These are phyloP conservation scores for Zootermopsis nevadensis DNA, from an alignment of 2,888 invertebrate genomes.

Conservation along the genomic window DNA sequence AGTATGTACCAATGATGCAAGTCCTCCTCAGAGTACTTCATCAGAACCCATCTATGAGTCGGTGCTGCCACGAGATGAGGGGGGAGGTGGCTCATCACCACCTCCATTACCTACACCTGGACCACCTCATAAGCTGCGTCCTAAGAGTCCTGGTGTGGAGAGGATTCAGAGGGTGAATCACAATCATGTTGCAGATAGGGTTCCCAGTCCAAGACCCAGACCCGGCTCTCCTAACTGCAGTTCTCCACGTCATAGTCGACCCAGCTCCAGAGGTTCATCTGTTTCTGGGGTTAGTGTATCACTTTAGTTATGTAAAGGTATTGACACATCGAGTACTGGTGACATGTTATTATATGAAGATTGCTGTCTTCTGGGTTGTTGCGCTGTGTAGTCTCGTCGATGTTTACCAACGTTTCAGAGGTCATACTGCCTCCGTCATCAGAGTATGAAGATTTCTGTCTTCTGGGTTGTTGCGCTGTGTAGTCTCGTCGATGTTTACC, in stretches of 20 bases:
- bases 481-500: too few relatives aligned
- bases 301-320: too few relatives aligned
- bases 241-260: conserved; percentile 67
- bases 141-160: conserved; percentile 61
- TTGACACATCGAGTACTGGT: too few relatives aligned
- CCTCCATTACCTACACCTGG: conserved; percentile 60
- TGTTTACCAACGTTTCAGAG: too few relatives aligned
- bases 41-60: conserved; percentile 85
- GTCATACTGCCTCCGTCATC: too few relatives aligned
- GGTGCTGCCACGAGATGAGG: conserved; percentile 77
- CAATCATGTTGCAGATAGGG: conserved; percentile 47
- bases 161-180: conserved; percentile 59
- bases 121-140: conserved; percentile 59
- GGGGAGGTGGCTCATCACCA: conserved; percentile 57
- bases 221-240: conserved; percentile 55
- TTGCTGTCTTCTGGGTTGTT: too few relatives aligned
- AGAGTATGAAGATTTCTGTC: too few relatives aligned
- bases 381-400: too few relatives aligned
- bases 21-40: conserved; percentile 62
- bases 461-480: too few relatives aligned
- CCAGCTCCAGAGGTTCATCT: conserved; percentile 65
- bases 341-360: too few relatives aligned
- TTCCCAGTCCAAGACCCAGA: conserved; percentile 54
- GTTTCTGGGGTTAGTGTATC: conserved; percentile 62
- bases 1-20: conserved; percentile 55